A percentile compares a stretch with the other conserved stretches of the same genome.
Evolutionary conservation across 2,888 invertebrate species (phyloP).

Genomic region (Cyclophora albipunctata): DNA sequence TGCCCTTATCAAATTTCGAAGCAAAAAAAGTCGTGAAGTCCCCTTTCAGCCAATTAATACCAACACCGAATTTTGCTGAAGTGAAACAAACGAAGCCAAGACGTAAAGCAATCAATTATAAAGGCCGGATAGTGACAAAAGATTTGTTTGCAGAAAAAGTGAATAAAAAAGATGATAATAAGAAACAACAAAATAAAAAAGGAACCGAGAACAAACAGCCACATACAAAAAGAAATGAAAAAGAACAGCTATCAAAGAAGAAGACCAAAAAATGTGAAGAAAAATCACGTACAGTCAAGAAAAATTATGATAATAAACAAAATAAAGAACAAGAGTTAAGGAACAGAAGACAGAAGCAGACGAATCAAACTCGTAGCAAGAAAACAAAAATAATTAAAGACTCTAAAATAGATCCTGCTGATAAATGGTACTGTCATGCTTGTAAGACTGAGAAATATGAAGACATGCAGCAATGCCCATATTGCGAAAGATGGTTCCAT

Average conservation of each 20-base stretch:
- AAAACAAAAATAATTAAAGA: too few species aligned
- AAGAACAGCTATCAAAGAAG: neutral
- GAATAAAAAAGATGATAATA: neutral
- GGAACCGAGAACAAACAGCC: neutral
- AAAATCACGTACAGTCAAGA: too few species aligned
- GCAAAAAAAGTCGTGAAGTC: neutral
- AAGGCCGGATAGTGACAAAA: conserved; percentile 1
- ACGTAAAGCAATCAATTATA: conserved; percentile 3
- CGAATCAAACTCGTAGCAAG: too few species aligned
- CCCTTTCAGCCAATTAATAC: conserved; percentile 1
- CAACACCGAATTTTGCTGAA: conserved; percentile 2
- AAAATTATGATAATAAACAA: too few species aligned
- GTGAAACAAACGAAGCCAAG: neutral
- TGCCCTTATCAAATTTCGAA: neutral
- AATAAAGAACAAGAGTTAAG: too few species aligned
- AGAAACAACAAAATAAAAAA: neutral
- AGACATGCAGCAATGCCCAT: conserved; percentile 4
- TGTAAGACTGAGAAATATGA: neutral
- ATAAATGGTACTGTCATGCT: conserved; percentile 5
- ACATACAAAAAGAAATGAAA: neutral
- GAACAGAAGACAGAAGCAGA: too few species aligned
- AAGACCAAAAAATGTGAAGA: neutral
- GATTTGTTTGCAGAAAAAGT: conserved; percentile 2
- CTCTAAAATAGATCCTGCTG: too few species aligned
- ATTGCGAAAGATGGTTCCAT: conserved; percentile 4